phyloP scores from a whole-genome alignment of 2,888 invertebrate genomes.

The Hipparchia sbordonii region DNA sequence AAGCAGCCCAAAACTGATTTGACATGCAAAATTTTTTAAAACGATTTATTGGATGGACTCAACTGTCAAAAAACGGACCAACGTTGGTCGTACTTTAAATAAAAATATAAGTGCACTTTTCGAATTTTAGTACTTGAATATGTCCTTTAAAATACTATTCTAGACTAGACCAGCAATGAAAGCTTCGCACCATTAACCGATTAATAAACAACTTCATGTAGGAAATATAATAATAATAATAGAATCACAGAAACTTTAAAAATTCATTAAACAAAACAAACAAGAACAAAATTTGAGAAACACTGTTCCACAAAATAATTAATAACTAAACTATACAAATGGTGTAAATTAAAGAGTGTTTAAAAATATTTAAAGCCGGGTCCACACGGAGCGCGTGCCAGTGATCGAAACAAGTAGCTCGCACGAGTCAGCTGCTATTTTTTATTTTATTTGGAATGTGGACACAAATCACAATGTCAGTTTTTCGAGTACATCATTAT shows the following conservation, averaged over 20 bases:
- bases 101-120: constrained; percentile 81
- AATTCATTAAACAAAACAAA: constrained; percentile 55
- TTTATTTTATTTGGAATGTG: neutral
- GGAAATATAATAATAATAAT: constrained; percentile 43
- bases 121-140: constrained; percentile 66
- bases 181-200: constrained; percentile 56
- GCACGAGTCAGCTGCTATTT: neutral
- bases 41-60: neutral
- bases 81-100: constrained; percentile 40
- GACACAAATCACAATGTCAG: neutral
- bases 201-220: constrained; percentile 49
- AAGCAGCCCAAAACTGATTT: neutral
- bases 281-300: constrained; percentile 75
- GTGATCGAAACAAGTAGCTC: neutral
- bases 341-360: constrained; percentile 42
- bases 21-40: neutral
- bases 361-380: constrained; percentile 43
- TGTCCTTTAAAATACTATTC: constrained; percentile 61
- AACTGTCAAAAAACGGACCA: constrained; percentile 2
- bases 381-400: neutral
- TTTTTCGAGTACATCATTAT: neutral
- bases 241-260: constrained; percentile 67
- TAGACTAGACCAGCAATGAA: constrained; percentile 75
- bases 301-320: constrained; percentile 70
- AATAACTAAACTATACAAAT: constrained; percentile 45